phyloP scores from a whole-genome alignment of 1,140 invertebrate genomes.

The Drosophila sp. region DNA sequence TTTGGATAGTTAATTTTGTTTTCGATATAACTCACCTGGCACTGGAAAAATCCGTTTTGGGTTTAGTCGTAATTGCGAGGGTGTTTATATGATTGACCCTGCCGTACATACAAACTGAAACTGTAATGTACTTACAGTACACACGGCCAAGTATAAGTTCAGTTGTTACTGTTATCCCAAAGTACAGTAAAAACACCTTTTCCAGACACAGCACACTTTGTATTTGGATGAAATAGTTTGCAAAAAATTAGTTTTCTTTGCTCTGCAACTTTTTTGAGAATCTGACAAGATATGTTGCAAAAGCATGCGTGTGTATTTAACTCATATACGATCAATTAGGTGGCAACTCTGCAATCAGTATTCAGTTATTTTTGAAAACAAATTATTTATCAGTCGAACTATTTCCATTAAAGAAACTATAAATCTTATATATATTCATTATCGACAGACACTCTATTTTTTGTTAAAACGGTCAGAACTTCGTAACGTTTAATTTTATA shows the following conservation, averaged over 20 bases:
- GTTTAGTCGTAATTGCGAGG: conserved; percentile 27
- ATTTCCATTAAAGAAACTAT: background rate
- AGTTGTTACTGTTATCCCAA: background rate
- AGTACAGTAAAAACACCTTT: background rate
- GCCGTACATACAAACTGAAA: conserved; percentile 31
- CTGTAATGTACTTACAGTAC: conserved; percentile 15
- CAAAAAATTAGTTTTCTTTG: background rate
- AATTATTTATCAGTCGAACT: background rate
- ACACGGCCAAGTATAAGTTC: conserved; percentile 12
- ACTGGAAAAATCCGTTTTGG: background rate
- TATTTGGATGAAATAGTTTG: background rate
- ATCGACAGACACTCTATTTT: background rate
- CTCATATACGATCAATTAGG: conserved; percentile 53
- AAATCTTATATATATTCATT: background rate
- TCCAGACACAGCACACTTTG: conserved; percentile 10
- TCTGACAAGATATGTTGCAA: conserved; percentile 56
- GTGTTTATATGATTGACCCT: conserved; percentile 47
- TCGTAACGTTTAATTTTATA: background rate
- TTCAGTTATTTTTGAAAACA: conserved; percentile 66
- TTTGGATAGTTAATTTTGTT: background rate
- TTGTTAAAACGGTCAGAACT: background rate
- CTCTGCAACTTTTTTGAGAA: conserved; percentile 45
- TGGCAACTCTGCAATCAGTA: conserved; percentile 59
- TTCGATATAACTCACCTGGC: conserved; percentile 39
- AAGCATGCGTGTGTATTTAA: conserved; percentile 68